Conservation (phyloP, 2,113 vertebrate genomes). For the Alligator sinensis region DNA sequence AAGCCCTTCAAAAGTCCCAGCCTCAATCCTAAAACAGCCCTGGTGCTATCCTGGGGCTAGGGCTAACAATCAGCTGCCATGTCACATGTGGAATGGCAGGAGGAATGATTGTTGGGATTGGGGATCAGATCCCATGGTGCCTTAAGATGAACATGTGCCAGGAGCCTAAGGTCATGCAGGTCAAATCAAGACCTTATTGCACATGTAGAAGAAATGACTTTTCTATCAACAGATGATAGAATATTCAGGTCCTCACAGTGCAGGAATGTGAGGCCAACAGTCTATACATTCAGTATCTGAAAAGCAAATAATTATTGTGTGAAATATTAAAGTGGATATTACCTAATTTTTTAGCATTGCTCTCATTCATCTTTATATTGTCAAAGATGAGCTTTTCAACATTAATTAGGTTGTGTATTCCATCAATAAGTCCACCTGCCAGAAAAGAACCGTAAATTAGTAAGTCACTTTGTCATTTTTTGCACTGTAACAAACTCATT, state of each 20-base stretch:
- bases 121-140: too few species aligned
- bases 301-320: not conserved
- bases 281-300: constrained; percentile 11
- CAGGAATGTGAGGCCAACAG: not conserved
- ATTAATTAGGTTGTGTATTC: constrained; percentile 59
- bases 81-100: too few species aligned
- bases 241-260: not conserved
- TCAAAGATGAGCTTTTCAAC: constrained; percentile 52
- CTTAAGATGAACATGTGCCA: too few species aligned
- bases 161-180: not conserved
- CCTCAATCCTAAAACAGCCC: too few species aligned
- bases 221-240: not conserved
- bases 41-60: too few species aligned
- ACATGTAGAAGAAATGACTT: not conserved
- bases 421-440: constrained; percentile 56
- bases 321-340: constrained; percentile 10
- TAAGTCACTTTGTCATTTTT: not conserved
- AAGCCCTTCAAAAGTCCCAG: too few species aligned
- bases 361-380: constrained; percentile 56
- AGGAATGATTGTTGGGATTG: too few species aligned
- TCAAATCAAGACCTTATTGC: not conserved
- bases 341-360: constrained; percentile 56
- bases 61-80: too few species aligned
- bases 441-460: not conserved
- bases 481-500: not conserved